Conservation (phyloP, 2,113 vertebrate species). For the Dolichallabes microphthalmus region DNA sequence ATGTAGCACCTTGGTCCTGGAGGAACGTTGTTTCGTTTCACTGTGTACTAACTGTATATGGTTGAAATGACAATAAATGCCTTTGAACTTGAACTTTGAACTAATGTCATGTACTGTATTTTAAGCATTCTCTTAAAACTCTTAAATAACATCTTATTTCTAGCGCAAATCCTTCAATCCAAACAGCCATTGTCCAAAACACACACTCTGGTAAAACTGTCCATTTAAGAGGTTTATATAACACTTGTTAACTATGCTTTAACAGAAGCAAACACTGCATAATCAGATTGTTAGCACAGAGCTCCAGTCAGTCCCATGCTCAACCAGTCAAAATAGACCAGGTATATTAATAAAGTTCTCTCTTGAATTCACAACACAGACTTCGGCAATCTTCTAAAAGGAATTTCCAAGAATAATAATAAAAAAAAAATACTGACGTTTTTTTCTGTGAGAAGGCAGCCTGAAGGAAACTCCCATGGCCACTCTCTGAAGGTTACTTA, state of each 20-base stretch:
- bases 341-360: no score
- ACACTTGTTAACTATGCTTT: neutral
- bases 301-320: neutral
- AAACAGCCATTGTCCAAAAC: neutral
- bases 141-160: neutral
- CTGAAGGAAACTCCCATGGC: constrained; percentile 64
- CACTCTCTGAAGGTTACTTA: constrained; percentile 5
- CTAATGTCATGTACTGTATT: no score
- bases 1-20: no score
- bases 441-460: constrained; percentile 66
- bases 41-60: no score
- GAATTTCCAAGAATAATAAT: neutral
- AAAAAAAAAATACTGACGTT: neutral
- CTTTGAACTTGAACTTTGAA: no score
- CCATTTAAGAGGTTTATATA: neutral
- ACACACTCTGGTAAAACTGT: neutral
- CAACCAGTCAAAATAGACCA: neutral
- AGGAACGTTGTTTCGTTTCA: no score
- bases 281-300: neutral
- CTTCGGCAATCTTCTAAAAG: neutral
- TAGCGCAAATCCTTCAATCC: neutral
- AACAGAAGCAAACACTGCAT: neutral
- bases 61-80: no score
- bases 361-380: neutral
- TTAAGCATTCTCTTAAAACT: neutral